Evolutionary conservation across 1,140 invertebrate species (phyloP).

Genomic region (Mylabris phalerata): DNA sequence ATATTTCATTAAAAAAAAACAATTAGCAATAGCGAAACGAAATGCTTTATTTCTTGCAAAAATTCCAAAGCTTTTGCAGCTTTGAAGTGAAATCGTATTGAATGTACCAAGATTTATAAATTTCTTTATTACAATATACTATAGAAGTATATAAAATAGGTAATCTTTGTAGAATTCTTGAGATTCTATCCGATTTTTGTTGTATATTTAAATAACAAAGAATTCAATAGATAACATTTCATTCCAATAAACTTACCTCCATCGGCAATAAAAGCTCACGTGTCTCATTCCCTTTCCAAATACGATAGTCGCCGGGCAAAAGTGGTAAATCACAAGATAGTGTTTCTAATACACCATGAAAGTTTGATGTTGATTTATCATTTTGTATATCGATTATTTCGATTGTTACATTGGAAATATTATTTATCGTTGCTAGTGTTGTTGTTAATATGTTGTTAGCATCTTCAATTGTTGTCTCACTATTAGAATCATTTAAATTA

Average conservation of each 20-base stretch:
- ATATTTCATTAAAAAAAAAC: too few species aligned
- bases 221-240: too few species aligned
- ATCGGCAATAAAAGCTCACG: slow-evolving; percentile 56
- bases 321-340: slow-evolving; percentile 55
- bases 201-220: too few species aligned
- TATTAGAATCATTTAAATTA: not conserved
- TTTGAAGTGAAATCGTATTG: too few species aligned
- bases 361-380: slow-evolving; percentile 29
- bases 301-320: slow-evolving; percentile 51
- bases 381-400: slow-evolving; percentile 1
- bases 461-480: slow-evolving; percentile 1
- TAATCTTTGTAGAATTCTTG: too few species aligned
- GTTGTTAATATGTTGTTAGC: slow-evolving; percentile 8
- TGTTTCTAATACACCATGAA: slow-evolving; percentile 53
- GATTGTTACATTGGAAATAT: slow-evolving; percentile 19
- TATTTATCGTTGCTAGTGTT: slow-evolving; percentile 7
- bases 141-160: too few species aligned
- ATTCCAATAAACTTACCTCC: slow-evolving; percentile 47
- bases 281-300: slow-evolving; percentile 60
- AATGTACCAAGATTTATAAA: too few species aligned
- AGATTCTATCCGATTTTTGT: too few species aligned
- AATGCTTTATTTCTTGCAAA: too few species aligned
- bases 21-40: too few species aligned
- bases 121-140: too few species aligned
- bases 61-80: too few species aligned